Conservation (phyloP, 2,888 invertebrate genomes). For the Escarpia spicata region DNA sequence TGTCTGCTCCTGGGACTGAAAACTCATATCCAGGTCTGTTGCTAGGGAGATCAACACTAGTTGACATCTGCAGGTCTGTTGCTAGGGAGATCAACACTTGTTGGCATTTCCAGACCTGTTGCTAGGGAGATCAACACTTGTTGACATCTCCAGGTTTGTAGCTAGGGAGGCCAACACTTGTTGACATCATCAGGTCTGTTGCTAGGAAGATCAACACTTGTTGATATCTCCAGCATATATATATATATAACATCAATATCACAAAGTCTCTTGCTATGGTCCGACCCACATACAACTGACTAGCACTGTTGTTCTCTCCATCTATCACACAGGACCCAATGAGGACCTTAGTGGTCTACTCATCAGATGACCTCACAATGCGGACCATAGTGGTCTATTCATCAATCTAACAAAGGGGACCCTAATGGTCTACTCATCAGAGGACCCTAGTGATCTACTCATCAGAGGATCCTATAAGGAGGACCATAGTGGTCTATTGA, state of each 20-base stretch:
- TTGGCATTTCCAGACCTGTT: neutral
- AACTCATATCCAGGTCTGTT: neutral
- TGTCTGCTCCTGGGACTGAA: neutral
- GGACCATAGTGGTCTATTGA: no score
- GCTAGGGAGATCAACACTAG: neutral
- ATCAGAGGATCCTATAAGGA: constrained; percentile 46
- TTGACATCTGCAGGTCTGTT: neutral
- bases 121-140: neutral
- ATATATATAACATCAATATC: neutral
- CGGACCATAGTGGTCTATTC: no score
- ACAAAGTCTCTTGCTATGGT: neutral
- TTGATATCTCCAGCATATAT: no score
- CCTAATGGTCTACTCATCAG: no score
- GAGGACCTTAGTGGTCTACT: neutral
- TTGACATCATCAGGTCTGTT: neutral
- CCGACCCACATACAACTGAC: neutral
- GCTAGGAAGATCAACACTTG: neutral
- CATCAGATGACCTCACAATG: no score
- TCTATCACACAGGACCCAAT: neutral
- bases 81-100: neutral
- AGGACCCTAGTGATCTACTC: constrained; percentile 17
- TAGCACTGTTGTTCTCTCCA: neutral
- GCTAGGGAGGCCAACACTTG: neutral
- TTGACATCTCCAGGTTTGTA: neutral
- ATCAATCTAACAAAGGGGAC: no score